Evolutionary conservation across 2,888 invertebrate genomes (phyloP), one percentile per base, ranked within the genome.

Genomic region (Dryocosmus kuriphilus): DNA sequence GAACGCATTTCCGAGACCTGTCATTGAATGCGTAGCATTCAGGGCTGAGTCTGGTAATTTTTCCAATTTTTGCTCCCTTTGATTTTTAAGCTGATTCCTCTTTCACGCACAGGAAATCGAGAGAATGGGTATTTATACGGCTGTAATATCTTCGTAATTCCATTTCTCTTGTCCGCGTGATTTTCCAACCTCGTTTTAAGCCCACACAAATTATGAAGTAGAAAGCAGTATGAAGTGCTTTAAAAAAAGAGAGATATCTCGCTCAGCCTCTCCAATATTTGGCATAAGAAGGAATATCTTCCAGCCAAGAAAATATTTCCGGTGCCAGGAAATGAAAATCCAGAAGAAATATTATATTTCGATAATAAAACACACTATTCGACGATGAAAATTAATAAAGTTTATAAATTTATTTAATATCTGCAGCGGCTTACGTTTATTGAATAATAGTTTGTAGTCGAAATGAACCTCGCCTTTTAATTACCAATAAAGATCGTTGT

Each of bases 71-170:
- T 57, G 22, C 24, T 14, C 57, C 57, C 11, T 57, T 57, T 14
- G 11, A 14, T 22, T 57, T 51, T 24, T 24, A 24, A 57, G 57
- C 57, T 24, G 57, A 57, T 57, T 57, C 57, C 24, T 24, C 57
- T 24, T 19, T 57, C 11, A 24, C 57, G 24, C 57, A 24, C 24
- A 57, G 24, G 24, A 57, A 57, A 57, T 57, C 24, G 24, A 24
- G 24, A 57, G 57, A 57, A 24, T 57, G 57, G n/a, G 57, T 57
- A 57, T 57, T 57, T 57, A 57, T 57, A 57, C 57, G 57, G 57
- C 57, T 57, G 24, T 57, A 14, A 11, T 24, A 24, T 11, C 24
- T 24, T 24, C 14, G 24, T 24, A 57, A 57, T 57, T 24, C 57
- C 57, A 57, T 57, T 57, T 24, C 57, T 57, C 57, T 24, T 57